Evolutionary conservation across 2,888 invertebrate species (phyloP).

Genomic region (Poecilus cupreus): DNA sequence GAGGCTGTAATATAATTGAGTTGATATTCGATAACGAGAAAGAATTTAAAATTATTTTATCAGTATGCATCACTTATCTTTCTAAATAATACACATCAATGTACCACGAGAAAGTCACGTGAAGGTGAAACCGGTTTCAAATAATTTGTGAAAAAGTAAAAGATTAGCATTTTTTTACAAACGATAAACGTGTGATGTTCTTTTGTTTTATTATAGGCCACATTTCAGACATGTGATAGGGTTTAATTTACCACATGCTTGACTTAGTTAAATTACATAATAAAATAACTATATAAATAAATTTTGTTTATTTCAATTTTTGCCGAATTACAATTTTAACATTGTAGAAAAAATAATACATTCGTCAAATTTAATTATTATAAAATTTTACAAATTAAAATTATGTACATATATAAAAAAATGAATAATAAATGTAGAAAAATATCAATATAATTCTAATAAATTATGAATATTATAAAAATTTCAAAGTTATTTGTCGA

Average conservation of each 20-base stretch:
- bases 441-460: background rate
- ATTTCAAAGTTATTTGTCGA: background rate
- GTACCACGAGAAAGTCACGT: conserved; percentile 42
- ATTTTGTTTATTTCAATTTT: no score
- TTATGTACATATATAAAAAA: background rate
- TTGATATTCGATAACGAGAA: background rate
- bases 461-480: background rate
- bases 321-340: no score
- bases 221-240: no score
- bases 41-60: conserved; percentile 16
- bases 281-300: background rate
- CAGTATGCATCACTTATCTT: conserved; percentile 32
- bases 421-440: background rate
- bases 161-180: conserved; percentile 5
- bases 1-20: background rate
- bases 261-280: background rate
- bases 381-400: background rate
- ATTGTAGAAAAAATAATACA: background rate
- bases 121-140: conserved; percentile 48
- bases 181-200: background rate
- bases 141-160: background rate
- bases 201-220: background rate
- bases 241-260: background rate
- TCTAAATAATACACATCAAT: conserved; percentile 30
- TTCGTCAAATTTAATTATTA: background rate